Percentiles rank a stretch among this genome's conserved stretches.
Conservation (phyloP, 2,797 vertebrate genomes). For the Cossypha niveicapilla region DNA sequence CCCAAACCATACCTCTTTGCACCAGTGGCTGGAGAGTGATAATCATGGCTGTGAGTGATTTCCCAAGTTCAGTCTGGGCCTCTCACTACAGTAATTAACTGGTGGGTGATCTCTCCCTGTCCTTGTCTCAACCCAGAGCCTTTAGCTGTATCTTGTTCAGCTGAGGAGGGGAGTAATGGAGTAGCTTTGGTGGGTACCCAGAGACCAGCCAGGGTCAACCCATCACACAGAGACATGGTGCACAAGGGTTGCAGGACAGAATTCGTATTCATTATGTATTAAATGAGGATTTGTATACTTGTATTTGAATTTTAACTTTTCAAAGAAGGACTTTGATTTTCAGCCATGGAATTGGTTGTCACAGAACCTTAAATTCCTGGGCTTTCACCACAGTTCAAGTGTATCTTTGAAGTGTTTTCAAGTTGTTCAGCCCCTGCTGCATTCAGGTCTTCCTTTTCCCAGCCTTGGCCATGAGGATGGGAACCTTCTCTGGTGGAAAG, state of each 20-base stretch:
- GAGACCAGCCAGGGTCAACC: neutral
- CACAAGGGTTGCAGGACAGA: neutral
- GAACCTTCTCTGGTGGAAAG: neutral
- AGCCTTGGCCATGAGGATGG: neutral
- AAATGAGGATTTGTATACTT: neutral
- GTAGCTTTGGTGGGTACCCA: neutral
- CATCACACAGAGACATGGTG: neutral
- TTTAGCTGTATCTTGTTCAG: neutral
- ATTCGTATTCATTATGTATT: neutral
- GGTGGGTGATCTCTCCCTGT: neutral
- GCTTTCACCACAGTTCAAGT: neutral
- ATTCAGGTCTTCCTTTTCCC: neutral
- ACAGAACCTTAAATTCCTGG: neutral
- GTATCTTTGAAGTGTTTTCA: neutral
- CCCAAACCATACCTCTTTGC: neutral
- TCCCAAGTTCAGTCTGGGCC: neutral
- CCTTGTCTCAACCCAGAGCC: neutral
- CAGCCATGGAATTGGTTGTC: neutral
- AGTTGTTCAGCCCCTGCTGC: neutral
- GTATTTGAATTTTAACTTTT: neutral
- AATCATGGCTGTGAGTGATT: accelerated
- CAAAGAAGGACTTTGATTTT: neutral
- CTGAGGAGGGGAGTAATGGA: neutral
- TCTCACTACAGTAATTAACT: accelerated
- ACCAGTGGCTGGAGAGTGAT: neutral